Conservation (phyloP, 2,888 invertebrate species). For the Dorcus hopei region DNA sequence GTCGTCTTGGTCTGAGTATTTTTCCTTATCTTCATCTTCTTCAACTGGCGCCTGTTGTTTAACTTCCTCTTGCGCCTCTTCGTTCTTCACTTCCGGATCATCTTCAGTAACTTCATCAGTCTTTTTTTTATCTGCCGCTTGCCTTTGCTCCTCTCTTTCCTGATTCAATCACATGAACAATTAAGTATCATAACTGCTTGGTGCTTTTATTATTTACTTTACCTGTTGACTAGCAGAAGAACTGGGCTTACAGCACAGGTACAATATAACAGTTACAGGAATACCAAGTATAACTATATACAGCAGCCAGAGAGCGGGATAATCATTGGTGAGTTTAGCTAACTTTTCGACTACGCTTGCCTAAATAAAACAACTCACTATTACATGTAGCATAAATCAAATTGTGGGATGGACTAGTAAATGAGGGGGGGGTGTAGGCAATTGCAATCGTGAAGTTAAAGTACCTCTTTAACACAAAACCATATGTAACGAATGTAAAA, state of each 20-base stretch:
- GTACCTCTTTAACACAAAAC: constrained; percentile 67
- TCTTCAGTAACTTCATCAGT: constrained; percentile 68
- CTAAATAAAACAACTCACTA: constrained; percentile 49
- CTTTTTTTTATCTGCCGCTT: constrained; percentile 63
- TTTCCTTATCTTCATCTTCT: constrained; percentile 42
- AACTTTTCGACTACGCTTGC: constrained; percentile 75
- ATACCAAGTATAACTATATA: constrained; percentile 76
- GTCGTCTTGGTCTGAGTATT: constrained; percentile 38
- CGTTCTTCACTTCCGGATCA: constrained; percentile 50
- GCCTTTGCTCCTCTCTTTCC: constrained; percentile 50
- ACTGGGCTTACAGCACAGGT: constrained; percentile 71
- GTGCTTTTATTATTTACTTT: background rate
- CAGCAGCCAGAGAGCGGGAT: constrained; percentile 89
- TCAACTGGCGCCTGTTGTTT: constrained; percentile 29
- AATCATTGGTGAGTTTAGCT: constrained; percentile 73
- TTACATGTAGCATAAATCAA: constrained; percentile 1
- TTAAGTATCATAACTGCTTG: background rate
- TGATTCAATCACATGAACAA: constrained; percentile 23
- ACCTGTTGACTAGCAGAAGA: constrained; percentile 35
- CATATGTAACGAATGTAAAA: constrained; percentile 69
- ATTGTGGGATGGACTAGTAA: background rate
- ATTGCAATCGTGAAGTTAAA: constrained; percentile 5
- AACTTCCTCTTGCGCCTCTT: constrained; percentile 36
- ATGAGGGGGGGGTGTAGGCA: too few species aligned
- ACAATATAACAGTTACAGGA: constrained; percentile 74